phyloP scores from a whole-genome alignment of 2,113 vertebrate species.

The Mohoua ochrocephala region DNA sequence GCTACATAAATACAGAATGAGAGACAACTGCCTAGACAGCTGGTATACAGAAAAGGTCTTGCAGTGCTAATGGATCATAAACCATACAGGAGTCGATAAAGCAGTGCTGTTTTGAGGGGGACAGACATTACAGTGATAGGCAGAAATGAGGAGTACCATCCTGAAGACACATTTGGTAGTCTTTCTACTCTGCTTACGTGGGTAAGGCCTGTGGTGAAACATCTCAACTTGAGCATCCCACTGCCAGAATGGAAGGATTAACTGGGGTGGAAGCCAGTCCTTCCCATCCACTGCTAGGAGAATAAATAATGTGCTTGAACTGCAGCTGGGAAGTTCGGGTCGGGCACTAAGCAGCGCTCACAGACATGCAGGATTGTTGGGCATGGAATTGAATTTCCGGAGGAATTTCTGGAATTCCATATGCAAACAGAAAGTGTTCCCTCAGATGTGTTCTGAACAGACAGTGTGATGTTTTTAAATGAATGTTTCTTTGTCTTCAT shows the following conservation, averaged over 20 bases:
- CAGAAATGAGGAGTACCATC: not conserved
- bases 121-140: not conserved
- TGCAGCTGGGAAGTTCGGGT: not conserved
- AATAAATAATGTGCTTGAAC: not conserved
- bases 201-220: not conserved
- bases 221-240: not conserved
- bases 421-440: not conserved
- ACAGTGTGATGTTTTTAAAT: not conserved
- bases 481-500: not conserved
- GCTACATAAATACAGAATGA: slow-evolving; percentile 57
- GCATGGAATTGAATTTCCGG: not conserved
- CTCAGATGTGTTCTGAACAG: not conserved
- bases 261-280: not conserved
- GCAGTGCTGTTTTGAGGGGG: not conserved
- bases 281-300: not conserved
- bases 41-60: slow-evolving; percentile 17
- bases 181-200: not conserved
- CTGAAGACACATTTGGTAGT: not conserved
- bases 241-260: not conserved
- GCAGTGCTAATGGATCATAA: slow-evolving; percentile 14
- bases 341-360: not conserved
- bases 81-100: not conserved
- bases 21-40: slow-evolving; percentile 40
- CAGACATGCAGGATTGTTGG: not conserved
- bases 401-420: not conserved